Evolutionary conservation across 2,888 invertebrate genomes (phyloP).

Genomic region (Andrena flavipes): DNA sequence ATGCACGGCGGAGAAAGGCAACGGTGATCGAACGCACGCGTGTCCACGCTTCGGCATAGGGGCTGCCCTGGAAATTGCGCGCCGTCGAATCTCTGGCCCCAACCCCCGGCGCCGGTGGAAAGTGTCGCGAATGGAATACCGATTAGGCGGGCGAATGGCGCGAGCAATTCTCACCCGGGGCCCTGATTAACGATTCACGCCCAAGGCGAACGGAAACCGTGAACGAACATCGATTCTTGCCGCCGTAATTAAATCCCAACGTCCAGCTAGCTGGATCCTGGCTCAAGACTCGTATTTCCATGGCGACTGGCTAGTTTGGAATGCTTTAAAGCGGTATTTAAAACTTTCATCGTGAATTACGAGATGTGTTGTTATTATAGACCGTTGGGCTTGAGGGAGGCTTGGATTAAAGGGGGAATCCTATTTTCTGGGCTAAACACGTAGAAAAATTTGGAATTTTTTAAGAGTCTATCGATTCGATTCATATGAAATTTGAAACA

Average conservation of each 20-base stretch:
- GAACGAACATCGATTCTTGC: conserved; percentile 30
- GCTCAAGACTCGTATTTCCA: neutral
- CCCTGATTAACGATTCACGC: conserved; percentile 26
- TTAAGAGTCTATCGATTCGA: no score
- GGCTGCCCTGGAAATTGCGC: conserved; percentile 41
- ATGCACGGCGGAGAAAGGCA: neutral
- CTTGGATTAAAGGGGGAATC: no score
- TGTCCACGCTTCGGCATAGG: neutral
- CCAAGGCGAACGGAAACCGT: neutral
- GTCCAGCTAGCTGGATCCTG: neutral
- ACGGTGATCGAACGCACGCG: conserved; percentile 2
- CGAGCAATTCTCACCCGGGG: conserved; percentile 23
- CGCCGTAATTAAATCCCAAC: conserved; percentile 16
- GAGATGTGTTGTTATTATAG: no score
- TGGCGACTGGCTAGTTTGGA: neutral
- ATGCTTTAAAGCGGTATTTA: no score
- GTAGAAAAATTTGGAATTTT: no score
- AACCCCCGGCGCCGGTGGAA: conserved; percentile 9
- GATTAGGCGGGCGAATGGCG: conserved; percentile 36
- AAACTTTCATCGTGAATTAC: no score
- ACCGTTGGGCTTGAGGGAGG: no score
- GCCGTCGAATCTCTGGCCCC: conserved; percentile 12
- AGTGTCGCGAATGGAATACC: conserved; percentile 39
- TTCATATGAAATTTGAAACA: no score
- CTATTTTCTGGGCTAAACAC: no score